Percentiles rank a stretch among this genome's conserved stretches.
Evolutionary conservation across 2,113 vertebrate species (phyloP).

Genomic region (Atlantisia rogersi): DNA sequence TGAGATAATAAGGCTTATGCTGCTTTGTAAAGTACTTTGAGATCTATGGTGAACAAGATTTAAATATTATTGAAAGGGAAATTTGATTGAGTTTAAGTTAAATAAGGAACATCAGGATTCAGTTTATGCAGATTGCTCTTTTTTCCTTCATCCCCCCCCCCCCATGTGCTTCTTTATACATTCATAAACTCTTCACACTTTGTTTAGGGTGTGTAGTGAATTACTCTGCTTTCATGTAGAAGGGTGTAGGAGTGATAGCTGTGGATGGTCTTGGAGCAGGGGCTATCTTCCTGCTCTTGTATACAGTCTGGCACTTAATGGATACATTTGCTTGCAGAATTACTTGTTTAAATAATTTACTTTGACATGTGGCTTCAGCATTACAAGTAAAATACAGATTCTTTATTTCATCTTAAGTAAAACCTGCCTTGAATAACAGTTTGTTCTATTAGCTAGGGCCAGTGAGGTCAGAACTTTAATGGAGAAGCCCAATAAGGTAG

Average conservation of each 20-base stretch:
- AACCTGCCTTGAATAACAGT: not conserved
- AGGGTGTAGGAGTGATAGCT: not conserved
- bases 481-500: not conserved
- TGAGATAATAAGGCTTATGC: not conserved
- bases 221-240: not conserved
- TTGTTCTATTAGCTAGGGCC: not conserved
- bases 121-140: not conserved
- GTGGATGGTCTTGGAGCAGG: slow-evolving; percentile 7
- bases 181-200: not conserved
- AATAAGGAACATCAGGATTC: not conserved
- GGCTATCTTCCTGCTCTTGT: not conserved
- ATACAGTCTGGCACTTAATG: not conserved
- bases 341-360: slow-evolving; percentile 32
- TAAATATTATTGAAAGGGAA: slow-evolving; percentile 36
- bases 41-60: not conserved
- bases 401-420: slow-evolving; percentile 37
- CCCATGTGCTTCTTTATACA: not conserved
- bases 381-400: slow-evolving; percentile 10
- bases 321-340: slow-evolving; percentile 31
- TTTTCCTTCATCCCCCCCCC: not conserved
- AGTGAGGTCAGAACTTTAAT: not conserved
- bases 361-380: not conserved
- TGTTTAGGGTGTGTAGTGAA: not conserved
- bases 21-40: slow-evolving; percentile 11
- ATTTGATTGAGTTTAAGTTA: slow-evolving; percentile 4